phyloP scores from a whole-genome alignment of 2,888 invertebrate species.

The Cremastinae sp. region DNA sequence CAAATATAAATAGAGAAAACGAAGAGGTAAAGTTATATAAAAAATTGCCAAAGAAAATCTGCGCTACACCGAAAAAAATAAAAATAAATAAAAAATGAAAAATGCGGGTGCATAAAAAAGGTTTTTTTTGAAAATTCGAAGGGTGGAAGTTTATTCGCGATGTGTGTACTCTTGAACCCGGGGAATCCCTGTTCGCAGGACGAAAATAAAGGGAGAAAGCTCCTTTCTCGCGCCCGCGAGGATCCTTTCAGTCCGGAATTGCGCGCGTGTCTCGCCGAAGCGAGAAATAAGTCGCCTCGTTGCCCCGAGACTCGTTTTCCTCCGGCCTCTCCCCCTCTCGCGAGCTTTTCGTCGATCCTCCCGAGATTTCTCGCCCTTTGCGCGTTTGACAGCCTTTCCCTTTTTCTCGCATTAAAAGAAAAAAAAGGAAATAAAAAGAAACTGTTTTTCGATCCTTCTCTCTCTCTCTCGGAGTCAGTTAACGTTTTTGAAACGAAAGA shows the following conservation, averaged over 20 bases:
- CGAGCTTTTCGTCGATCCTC: no score
- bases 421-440: no score
- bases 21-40: conserved; percentile 29
- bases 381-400: conserved; percentile 54
- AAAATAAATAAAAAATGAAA: no score
- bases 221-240: conserved; percentile 44
- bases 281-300: conserved; percentile 2
- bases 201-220: conserved; percentile 53
- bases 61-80: no score
- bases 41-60: conserved; percentile 22
- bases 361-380: conserved; percentile 49
- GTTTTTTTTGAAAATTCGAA: no score
- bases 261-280: neutral
- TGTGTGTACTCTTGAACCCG: conserved; percentile 36
- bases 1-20: no score
- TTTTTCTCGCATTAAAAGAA: conserved; percentile 21
- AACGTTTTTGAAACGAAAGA: conserved; percentile 48
- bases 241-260: conserved; percentile 46
- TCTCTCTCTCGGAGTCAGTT: conserved; percentile 11
- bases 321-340: conserved; percentile 20
- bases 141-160: no score
- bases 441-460: conserved; percentile 17
- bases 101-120: no score
- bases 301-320: conserved; percentile 43
- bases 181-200: conserved; percentile 41